Conservation (phyloP, 2,797 vertebrate species). For the Periparus ater region DNA sequence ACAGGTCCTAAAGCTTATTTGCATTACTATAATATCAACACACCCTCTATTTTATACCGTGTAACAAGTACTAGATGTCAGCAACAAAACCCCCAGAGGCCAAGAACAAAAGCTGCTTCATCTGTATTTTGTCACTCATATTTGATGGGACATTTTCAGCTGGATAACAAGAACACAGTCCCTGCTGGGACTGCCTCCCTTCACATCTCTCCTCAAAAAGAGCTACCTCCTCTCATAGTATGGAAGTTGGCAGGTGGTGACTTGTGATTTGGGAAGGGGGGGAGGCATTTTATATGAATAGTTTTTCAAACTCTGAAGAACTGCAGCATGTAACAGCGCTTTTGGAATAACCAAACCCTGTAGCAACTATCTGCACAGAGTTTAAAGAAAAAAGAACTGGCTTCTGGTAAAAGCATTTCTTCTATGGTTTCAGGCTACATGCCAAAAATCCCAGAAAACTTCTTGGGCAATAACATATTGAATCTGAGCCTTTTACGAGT, state of each 20-base stretch:
- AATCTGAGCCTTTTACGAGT: not conserved
- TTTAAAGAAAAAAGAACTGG: not conserved
- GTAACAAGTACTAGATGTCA: not conserved
- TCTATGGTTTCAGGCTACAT: not conserved
- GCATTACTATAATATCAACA: not conserved
- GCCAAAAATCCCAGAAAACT: constrained; percentile 18
- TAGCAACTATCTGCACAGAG: not conserved
- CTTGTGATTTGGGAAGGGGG: not conserved
- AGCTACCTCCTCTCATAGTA: not conserved
- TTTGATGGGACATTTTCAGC: not conserved
- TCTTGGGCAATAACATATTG: not conserved
- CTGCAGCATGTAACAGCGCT: not conserved
- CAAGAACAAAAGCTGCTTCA: not conserved
- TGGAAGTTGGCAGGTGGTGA: not conserved
- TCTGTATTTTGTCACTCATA: not conserved
- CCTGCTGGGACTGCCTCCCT: not conserved
- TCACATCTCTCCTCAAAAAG: not conserved
- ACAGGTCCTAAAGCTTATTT: constrained; percentile 3
- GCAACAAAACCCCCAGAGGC: not conserved
- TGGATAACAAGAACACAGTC: not conserved
- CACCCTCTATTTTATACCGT: not conserved
- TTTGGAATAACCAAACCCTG: not conserved
- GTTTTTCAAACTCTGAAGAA: not conserved
- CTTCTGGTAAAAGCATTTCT: not conserved
- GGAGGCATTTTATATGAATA: not conserved